Conservation (phyloP, 2,888 invertebrate species). For the Clepsis dumicolana region DNA sequence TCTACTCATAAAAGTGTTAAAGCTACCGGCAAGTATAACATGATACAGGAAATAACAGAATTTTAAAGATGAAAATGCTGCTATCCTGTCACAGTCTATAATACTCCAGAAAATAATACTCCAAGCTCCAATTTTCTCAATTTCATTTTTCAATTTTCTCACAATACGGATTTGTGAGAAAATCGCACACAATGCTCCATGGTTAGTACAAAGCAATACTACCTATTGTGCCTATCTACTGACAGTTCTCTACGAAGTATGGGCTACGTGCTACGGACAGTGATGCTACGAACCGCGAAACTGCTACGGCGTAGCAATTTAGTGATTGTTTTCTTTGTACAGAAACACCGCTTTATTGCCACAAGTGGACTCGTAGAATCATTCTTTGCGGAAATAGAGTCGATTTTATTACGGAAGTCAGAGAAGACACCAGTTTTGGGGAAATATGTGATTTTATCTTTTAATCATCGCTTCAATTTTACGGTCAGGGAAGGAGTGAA, state of each 20-base stretch:
- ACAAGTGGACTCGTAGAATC: background rate
- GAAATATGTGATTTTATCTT: no score
- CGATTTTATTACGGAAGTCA: background rate
- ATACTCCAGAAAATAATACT: background rate
- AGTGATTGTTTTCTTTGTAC: slow-evolving; percentile 10
- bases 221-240: slow-evolving; percentile 4
- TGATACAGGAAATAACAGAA: background rate
- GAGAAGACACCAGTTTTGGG: no score
- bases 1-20: no score
- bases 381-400: background rate
- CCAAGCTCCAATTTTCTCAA: background rate
- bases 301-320: slow-evolving; percentile 14
- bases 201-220: background rate
- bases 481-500: no score
- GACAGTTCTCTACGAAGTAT: slow-evolving; percentile 4
- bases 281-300: slow-evolving; percentile 6
- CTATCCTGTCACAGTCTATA: background rate
- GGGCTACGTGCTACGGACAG: slow-evolving; percentile 7
- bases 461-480: no score
- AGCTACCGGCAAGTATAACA: background rate
- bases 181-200: background rate
- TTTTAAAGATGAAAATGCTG: background rate
- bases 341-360: background rate
- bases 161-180: slow-evolving; percentile 4
- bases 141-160: slow-evolving; percentile 1